phyloP scores from a whole-genome alignment of 2,797 vertebrate species.

The Centroberyx gerrardi region DNA sequence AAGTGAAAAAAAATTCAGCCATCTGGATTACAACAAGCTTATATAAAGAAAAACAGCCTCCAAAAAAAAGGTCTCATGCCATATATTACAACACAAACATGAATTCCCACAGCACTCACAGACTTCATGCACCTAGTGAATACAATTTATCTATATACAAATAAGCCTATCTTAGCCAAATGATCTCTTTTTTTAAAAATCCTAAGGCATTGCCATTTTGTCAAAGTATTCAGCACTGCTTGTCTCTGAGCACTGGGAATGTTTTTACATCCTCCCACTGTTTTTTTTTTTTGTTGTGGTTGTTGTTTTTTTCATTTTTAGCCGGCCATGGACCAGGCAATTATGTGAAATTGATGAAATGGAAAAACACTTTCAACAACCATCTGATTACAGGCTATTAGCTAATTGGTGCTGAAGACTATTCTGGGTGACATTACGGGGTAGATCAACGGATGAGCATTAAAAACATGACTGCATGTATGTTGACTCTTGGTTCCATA shows the following conservation, averaged over 20 bases:
- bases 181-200: not conserved
- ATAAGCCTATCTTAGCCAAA: not conserved
- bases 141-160: too few relatives aligned
- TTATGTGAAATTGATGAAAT: conserved; percentile 16
- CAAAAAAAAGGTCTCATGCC: too few relatives aligned
- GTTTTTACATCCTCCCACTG: not conserved
- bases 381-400: conserved; percentile 37
- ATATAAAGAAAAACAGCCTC: too few relatives aligned
- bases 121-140: too few relatives aligned
- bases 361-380: conserved; percentile 14
- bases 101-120: too few relatives aligned
- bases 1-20: too few relatives aligned
- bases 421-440: not conserved
- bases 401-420: conserved; percentile 34
- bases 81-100: too few relatives aligned
- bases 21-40: too few relatives aligned
- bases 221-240: not conserved
- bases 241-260: not conserved
- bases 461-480: not conserved
- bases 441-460: not conserved
- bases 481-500: not conserved
- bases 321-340: not conserved
- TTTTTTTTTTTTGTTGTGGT: too few relatives aligned
- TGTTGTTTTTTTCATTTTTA: not conserved
- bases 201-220: not conserved